Conservation (phyloP, 2,888 invertebrate species). For the Eristalis arbustorum region DNA sequence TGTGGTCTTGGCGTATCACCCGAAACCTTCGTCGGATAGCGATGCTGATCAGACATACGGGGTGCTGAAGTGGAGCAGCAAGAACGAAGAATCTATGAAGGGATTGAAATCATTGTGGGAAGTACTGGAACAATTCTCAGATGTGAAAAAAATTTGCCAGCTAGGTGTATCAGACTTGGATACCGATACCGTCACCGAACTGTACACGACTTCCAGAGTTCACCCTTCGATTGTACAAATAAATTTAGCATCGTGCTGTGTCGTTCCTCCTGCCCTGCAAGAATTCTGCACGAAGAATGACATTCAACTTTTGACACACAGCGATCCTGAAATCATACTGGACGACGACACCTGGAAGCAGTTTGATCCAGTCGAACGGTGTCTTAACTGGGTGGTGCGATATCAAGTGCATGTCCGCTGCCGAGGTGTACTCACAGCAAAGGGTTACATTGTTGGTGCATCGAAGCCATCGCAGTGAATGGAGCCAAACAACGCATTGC, state of each 20-base stretch:
- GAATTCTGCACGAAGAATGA: conserved; percentile 94
- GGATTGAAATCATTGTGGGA: conserved; percentile 89
- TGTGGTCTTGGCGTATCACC: conserved; percentile 89
- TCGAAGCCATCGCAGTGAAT: conserved; percentile 68
- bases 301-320: conserved; percentile 96
- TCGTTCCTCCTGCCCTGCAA: conserved; percentile 94
- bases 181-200: conserved; percentile 87
- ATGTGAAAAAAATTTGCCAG: conserved; percentile 84
- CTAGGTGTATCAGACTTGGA: conserved; percentile 96
- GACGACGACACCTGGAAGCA: conserved; percentile 83
- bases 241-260: conserved; percentile 94
- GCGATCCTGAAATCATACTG: conserved; percentile 87
- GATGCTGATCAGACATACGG: conserved; percentile 72
- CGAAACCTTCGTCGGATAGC: conserved; percentile 74
- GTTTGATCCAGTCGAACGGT: conserved; percentile 81
- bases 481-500: conserved; percentile 32
- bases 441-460: conserved; percentile 88
- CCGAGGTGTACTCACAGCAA: conserved; percentile 93
- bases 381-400: conserved; percentile 89
- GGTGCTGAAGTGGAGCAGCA: conserved; percentile 81
- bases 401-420: conserved; percentile 95
- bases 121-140: conserved; percentile 87
- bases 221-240: conserved; percentile 95
- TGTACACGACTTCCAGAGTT: conserved; percentile 88
- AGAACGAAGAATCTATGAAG: conserved; percentile 81